A percentile compares a stretch with the other conserved stretches of the same genome.
Evolutionary conservation across 2,888 invertebrate genomes (phyloP).

Genomic region (Griposia aprilina): DNA sequence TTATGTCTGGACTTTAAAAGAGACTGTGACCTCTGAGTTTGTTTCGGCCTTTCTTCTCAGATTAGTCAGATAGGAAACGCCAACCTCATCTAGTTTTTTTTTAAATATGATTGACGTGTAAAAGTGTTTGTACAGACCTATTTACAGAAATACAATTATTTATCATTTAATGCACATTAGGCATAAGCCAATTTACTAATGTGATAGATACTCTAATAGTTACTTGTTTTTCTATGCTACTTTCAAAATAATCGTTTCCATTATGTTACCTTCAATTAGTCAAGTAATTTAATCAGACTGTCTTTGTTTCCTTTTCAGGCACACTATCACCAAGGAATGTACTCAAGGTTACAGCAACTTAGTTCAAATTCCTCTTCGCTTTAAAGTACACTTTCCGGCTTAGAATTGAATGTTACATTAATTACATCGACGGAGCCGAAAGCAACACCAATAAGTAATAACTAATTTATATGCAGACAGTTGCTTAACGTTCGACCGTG

Average conservation of each 20-base stretch:
- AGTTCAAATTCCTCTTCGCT: conserved; percentile 18
- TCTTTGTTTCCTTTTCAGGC: conserved; percentile 7
- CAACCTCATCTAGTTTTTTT: too few species aligned
- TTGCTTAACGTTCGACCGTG: conserved; percentile 62
- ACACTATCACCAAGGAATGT: conserved; percentile 17
- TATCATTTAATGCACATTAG: conserved; percentile 38
- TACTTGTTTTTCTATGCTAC: not conserved
- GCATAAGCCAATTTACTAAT: conserved; percentile 5
- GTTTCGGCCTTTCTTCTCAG: too few species aligned
- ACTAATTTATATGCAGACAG: conserved; percentile 66
- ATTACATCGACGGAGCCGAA: conserved; percentile 41
- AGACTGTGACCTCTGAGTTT: too few species aligned
- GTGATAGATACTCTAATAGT: not conserved
- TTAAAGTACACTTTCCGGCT: conserved; percentile 27
- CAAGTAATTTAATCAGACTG: conserved; percentile 2
- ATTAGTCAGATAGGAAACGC: too few species aligned
- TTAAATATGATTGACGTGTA: too few species aligned
- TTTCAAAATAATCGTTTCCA: not conserved
- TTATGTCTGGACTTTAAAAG: too few species aligned
- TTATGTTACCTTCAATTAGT: conserved; percentile 1
- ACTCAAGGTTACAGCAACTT: conserved; percentile 22
- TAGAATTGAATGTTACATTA: conserved; percentile 40
- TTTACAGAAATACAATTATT: too few species aligned
- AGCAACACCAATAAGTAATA: conserved; percentile 54
- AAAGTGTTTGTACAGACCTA: too few species aligned